phyloP scores from a whole-genome alignment of 2,797 vertebrate species.

The Artibeus lituratus region DNA sequence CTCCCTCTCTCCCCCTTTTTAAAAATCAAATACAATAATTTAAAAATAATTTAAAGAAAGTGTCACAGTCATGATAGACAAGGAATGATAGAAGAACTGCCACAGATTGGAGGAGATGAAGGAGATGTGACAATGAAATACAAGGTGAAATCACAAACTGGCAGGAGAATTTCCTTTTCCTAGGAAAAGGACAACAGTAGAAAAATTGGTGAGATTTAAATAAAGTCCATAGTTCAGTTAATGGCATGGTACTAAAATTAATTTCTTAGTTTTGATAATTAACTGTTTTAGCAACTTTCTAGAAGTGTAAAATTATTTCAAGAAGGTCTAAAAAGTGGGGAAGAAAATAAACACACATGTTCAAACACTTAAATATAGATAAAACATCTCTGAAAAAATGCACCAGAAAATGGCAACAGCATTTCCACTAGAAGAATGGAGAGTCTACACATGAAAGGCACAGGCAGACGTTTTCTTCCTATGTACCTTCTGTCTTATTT shows the following conservation, averaged over 20 bases:
- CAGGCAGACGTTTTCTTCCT: background rate
- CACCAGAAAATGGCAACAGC: background rate
- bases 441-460: background rate
- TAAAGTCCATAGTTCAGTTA: background rate
- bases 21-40: too few species aligned
- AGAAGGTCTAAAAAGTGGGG: background rate
- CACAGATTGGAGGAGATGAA: background rate
- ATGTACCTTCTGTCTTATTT: background rate
- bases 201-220: background rate
- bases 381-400: conserved; percentile 1
- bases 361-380: background rate
- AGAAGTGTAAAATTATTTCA: conserved; percentile 15
- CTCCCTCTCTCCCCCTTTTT: too few species aligned
- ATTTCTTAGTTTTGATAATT: conserved; percentile 27
- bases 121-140: background rate
- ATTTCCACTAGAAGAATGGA: background rate
- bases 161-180: background rate
- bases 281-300: background rate
- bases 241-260: background rate
- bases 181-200: background rate
- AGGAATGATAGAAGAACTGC: background rate
- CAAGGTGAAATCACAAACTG: background rate
- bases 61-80: conserved; percentile 21
- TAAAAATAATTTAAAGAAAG: background rate
- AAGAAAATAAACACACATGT: background rate